Evolutionary conservation across 2,888 invertebrate species (phyloP), one percentile per base, ranked within the genome.

Genomic region (Phasia obesa): DNA sequence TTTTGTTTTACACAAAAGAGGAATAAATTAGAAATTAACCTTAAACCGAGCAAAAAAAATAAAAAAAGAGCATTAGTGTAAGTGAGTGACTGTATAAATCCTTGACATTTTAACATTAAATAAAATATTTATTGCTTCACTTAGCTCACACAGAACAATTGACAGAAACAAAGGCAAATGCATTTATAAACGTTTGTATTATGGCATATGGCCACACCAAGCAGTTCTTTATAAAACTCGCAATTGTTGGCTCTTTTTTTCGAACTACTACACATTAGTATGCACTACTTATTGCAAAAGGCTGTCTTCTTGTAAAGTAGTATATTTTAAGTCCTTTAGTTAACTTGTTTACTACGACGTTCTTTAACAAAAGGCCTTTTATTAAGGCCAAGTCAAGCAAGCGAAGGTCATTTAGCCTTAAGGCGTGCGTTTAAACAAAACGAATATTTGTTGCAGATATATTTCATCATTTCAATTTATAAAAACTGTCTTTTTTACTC

Each of bases 101-200:
- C 83, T 83, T 83, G 83, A 83, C 83, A 79, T 83, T 83, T 83
- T 75, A 71, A 70, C 75, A 83, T 79, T 78, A 75, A 78, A 79
- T 71, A 71, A 79, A 83, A 70, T 79, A 83, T 83, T 83, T 71
- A 79, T 70, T 75, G 51, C 75, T 71, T 79, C 78, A 71, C 83
- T 78, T 83, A 75, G 60, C 69, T 74, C 69, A 44, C 64, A 64
- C 35, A 70, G 27, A 79, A 51, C 13, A 60, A 35, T 47, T 74
- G 67, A 74, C 53, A 73, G 9, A 44, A 67, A 53, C 59, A 65
- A 35, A 35, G 35, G 35, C 38, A 42, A 13, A n/a, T 42, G 13
- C 38, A 42, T 35, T 35, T 11, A 35, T 35, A 11, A 35, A 35
- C 35, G 11, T 35, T 35, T 35, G 11, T 11, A 35, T 6, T 2